Conservation (phyloP, 2,113 vertebrate genomes). For the Phyllostomus hastatus region DNA sequence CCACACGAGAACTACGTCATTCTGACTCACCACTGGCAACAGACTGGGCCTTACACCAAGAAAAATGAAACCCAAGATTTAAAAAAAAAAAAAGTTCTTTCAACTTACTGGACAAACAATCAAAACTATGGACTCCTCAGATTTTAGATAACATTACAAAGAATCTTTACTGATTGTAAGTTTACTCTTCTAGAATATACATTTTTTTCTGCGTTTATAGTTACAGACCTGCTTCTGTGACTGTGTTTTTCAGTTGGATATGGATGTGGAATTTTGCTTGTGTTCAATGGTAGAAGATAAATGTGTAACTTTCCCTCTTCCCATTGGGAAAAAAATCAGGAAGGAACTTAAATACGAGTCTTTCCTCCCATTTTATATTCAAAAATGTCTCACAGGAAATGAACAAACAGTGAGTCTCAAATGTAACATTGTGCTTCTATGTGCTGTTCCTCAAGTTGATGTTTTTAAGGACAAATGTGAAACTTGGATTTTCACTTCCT, state of each 20-base stretch:
- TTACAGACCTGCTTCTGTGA: not conserved
- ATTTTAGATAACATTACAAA: slow-evolving; percentile 35
- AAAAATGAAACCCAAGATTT: slow-evolving; percentile 38
- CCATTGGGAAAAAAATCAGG: slow-evolving; percentile 55
- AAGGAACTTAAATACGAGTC: slow-evolving; percentile 71
- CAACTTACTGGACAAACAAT: slow-evolving; percentile 10
- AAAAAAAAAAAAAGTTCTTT: slow-evolving; percentile 1
- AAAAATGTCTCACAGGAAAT: slow-evolving; percentile 67
- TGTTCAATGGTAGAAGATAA: slow-evolving; percentile 1
- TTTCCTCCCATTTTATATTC: slow-evolving; percentile 76
- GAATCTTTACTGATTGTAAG: not conserved
- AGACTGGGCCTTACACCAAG: slow-evolving; percentile 39
- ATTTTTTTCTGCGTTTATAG: not conserved
- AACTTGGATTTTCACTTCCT: slow-evolving; percentile 51
- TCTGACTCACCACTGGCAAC: slow-evolving; percentile 1
- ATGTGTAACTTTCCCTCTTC: not conserved
- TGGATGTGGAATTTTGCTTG: not conserved
- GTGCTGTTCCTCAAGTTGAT: slow-evolving; percentile 44
- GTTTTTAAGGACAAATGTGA: slow-evolving; percentile 54
- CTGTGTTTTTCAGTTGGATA: not conserved
- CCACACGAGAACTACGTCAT: not conserved
- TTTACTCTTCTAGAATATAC: not conserved
- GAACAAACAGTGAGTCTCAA: slow-evolving; percentile 65
- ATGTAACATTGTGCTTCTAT: slow-evolving; percentile 56
- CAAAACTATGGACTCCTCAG: not conserved